phyloP scores from a whole-genome alignment of 2,797 vertebrate genomes.

The Urophycis tenuis region DNA sequence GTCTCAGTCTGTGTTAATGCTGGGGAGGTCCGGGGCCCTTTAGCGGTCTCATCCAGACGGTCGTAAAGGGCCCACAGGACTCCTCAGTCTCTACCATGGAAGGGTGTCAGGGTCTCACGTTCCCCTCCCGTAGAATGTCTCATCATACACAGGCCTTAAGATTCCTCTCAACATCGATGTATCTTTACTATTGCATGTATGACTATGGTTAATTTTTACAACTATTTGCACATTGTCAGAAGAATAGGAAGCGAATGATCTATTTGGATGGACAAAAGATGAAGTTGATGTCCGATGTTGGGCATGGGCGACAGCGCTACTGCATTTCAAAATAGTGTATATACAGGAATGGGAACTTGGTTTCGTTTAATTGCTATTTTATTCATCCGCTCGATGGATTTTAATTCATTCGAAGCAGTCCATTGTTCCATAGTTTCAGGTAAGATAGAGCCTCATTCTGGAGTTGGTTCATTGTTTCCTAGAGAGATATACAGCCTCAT shows the following conservation, averaged over 20 bases:
- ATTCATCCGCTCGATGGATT: conserved; percentile 49
- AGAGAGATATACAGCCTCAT: conserved; percentile 32
- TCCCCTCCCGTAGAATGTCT: conserved; percentile 65
- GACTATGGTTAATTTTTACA: conserved; percentile 66
- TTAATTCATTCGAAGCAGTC: conserved; percentile 53
- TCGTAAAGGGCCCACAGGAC: conserved; percentile 51
- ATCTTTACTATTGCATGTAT: conserved; percentile 74
- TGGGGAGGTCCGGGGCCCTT: conserved; percentile 17
- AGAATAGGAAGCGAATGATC: conserved; percentile 66
- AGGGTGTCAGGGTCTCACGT: conserved; percentile 59
- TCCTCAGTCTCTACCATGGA: conserved; percentile 50
- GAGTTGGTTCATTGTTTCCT: conserved; percentile 35
- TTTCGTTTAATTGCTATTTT: conserved; percentile 58
- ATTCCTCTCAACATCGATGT: conserved; percentile 61
- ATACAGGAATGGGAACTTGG: conserved; percentile 59
- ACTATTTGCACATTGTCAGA: conserved; percentile 73
- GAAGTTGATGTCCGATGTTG: conserved; percentile 60
- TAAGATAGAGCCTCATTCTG: conserved; percentile 37
- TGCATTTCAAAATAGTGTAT: conserved; percentile 57
- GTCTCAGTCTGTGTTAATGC: conserved; percentile 23
- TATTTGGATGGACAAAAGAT: conserved; percentile 55
- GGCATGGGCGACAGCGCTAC: conserved; percentile 57
- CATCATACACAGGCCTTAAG: conserved; percentile 72
- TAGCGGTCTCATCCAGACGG: conserved; percentile 35
- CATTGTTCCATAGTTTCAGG: conserved; percentile 54